Conservation (phyloP, 2,113 vertebrate genomes). For the Myiozetetes cayanensis region DNA sequence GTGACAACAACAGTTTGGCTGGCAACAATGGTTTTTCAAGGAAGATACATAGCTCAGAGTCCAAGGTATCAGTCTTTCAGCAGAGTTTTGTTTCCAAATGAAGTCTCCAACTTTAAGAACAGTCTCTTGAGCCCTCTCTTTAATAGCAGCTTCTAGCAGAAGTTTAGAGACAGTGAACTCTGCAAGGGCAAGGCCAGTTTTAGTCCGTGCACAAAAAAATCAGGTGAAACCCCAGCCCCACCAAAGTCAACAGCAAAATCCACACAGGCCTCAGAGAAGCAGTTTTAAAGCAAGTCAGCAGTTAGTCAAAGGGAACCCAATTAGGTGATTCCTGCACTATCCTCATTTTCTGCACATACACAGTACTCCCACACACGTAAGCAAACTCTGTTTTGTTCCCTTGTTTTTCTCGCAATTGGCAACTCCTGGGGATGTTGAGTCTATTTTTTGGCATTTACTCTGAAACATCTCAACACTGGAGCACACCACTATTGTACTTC, state of each 20-base stretch:
- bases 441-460: constrained; percentile 64
- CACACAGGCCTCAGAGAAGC: constrained; percentile 14
- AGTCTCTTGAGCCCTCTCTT: constrained; percentile 43
- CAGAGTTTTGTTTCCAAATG: constrained; percentile 52
- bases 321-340: neutral
- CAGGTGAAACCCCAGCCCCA: constrained; percentile 1
- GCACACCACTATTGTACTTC: neutral
- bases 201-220: constrained; percentile 19
- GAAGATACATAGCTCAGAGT: constrained; percentile 59
- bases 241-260: constrained; percentile 28
- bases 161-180: constrained; percentile 6
- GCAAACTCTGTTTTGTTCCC: constrained; percentile 39
- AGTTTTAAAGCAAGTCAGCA: constrained; percentile 30
- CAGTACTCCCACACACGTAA: neutral
- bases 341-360: neutral
- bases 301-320: constrained; percentile 29
- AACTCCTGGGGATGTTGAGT: neutral
- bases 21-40: constrained; percentile 48
- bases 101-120: constrained; percentile 39
- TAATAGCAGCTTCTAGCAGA: constrained; percentile 53
- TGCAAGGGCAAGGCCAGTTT: constrained; percentile 34
- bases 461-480: constrained; percentile 59
- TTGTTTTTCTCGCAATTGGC: constrained; percentile 40
- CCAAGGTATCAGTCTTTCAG: constrained; percentile 44
- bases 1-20: constrained; percentile 39